phyloP scores from a whole-genome alignment of 2,888 invertebrate genomes.

The Lithophane socia region DNA sequence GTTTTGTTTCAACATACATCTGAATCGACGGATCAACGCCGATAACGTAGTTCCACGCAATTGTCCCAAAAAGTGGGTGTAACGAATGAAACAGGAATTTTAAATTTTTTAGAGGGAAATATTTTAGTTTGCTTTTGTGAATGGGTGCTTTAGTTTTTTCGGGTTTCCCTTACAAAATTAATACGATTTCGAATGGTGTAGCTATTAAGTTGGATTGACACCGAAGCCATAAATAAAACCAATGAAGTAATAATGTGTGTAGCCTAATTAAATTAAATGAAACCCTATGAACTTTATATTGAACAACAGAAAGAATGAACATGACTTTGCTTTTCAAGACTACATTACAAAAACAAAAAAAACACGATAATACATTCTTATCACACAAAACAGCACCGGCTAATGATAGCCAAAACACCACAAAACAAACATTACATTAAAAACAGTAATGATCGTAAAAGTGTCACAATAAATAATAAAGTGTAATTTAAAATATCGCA shows the following conservation, averaged over 20 bases:
- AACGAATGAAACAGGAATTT: slow-evolving; percentile 36
- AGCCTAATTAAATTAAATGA: slow-evolving; percentile 54
- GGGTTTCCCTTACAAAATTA: slow-evolving; percentile 24
- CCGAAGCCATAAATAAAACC: slow-evolving; percentile 47
- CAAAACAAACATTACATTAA: slow-evolving; percentile 60
- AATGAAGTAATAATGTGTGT: slow-evolving; percentile 26
- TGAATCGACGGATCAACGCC: slow-evolving; percentile 64
- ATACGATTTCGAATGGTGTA: slow-evolving; percentile 40
- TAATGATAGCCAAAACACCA: slow-evolving; percentile 50
- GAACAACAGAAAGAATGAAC: neutral
- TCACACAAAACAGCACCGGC: slow-evolving; percentile 33
- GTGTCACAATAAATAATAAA: slow-evolving; percentile 67
- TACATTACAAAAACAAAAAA: neutral
- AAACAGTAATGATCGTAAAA: slow-evolving; percentile 63
- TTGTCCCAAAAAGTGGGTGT: slow-evolving; percentile 58
- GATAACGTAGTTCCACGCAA: slow-evolving; percentile 61
- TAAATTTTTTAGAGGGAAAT: slow-evolving; percentile 19
- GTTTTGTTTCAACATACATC: slow-evolving; percentile 80
- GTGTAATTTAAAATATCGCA: slow-evolving; percentile 70
- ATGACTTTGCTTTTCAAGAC: neutral
- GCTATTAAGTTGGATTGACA: slow-evolving; percentile 37
- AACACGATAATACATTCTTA: slow-evolving; percentile 26
- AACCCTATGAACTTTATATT: slow-evolving; percentile 28
- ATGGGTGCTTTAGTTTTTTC: slow-evolving; percentile 2
- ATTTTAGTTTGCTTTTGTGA: slow-evolving; percentile 8